Base-by-base conservation (phyloP, 2,888 invertebrate genomes). In the Hirtodrosophila duncani region DNA sequence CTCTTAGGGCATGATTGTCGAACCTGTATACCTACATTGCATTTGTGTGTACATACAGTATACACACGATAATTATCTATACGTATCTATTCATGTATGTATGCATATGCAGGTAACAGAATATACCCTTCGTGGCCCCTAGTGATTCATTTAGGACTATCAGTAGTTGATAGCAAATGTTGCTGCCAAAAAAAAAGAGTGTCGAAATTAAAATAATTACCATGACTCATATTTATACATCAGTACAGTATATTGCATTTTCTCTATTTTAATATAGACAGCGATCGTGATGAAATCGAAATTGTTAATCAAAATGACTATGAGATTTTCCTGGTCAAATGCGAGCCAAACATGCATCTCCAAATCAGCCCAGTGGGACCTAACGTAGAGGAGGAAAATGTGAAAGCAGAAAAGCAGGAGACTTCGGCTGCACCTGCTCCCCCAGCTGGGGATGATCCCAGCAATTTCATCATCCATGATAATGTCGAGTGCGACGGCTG, bases 401-500 rank as follows among this genome's bases (percentile, higher is more conserved):
- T 7, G 3, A 29, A 11, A 6, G 8, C 23, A 3, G 18, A 17
- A 6, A 33, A 52, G 3, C 37, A 38, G 6, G 39, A 24, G 3
- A n/a, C 27, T 3, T 10, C 27, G 8, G 33, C 38, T 3, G 34
- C 43, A 3, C 7, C 38, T 3, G 26, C 34, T 44, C 18, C 46
- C 9, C 3, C 24, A 3, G 6, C 43, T n/a, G 33, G 17, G 6
- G 56, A 57, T 16, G 68, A 68, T 58, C 50, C 70, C 0, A 61
- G 52, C 29, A 77, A 74, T 13, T 80, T 69, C 39, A 50, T 63
- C 3, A 68, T 75, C 21, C 84, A 84, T 17, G 63, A 67, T 5
- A 13, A 3, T 3, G 90, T 96, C 0, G 78, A 88, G 3, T 97
- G 96, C 81, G 95, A 96, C 83, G 88, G 87, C 0, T 97, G 97